These are phyloP conservation scores for Peromyscus aztecus DNA, from an alignment of 2,797 vertebrate species.

Conservation along the genomic window DNA sequence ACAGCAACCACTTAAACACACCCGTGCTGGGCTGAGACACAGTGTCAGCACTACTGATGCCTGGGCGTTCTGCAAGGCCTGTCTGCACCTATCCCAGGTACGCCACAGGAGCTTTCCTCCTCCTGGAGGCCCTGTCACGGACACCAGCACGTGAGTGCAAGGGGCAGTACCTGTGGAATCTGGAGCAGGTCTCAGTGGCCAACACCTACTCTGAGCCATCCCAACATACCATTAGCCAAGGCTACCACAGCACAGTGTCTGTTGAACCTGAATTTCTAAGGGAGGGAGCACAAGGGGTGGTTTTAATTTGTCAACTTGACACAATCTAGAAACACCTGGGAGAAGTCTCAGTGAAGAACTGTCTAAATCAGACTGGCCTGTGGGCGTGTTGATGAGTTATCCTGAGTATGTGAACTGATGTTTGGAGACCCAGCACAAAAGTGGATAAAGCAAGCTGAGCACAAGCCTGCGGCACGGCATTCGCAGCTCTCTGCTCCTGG, in stretches of 20 bases:
- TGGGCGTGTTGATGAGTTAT: neutral
- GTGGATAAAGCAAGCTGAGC: neutral
- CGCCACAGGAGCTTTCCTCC: fast-evolving
- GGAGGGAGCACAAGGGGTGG: neutral
- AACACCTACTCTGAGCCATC: fast-evolving
- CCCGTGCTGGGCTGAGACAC: fast-evolving
- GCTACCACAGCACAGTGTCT: neutral
- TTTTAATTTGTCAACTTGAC: neutral
- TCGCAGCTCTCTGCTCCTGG: neutral
- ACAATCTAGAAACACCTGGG: neutral
- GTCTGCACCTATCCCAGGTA: fast-evolving
- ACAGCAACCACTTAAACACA: fast-evolving
- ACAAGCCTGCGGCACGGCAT: fast-evolving
- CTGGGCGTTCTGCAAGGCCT: neutral
- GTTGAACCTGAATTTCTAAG: neutral
- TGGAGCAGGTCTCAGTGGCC: fast-evolving
- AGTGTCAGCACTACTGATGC: fast-evolving
- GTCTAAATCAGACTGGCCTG: neutral
- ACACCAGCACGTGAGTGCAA: fast-evolving
- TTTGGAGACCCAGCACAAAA: neutral
- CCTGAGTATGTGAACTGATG: neutral
- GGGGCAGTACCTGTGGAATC: fast-evolving
- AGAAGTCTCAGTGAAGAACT: neutral
- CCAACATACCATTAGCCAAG: neutral
- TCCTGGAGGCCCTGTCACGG: fast-evolving